phyloP scores from a whole-genome alignment of 2,797 vertebrate species.

The Petrocephalus sullivani region DNA sequence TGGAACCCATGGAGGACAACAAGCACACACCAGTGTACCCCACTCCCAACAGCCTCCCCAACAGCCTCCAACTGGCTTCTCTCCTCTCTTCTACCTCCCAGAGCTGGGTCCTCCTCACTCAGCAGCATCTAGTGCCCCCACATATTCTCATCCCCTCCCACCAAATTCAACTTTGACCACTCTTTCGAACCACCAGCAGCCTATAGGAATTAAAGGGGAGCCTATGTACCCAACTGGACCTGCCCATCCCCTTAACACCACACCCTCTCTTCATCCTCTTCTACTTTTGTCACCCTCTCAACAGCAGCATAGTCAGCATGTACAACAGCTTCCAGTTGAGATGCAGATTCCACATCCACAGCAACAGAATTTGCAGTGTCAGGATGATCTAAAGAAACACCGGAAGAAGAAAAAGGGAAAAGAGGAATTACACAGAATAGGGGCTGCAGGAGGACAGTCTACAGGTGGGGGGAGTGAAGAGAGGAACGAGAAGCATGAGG shows the following conservation, averaged over 20 bases:
- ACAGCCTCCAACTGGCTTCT: conserved; percentile 63
- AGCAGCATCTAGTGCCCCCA: conserved; percentile 54
- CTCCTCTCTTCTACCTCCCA: conserved; percentile 63
- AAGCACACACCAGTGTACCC: conserved; percentile 59
- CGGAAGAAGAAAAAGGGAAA: conserved; percentile 75
- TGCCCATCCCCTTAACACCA: conserved; percentile 61
- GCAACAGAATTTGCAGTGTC: conserved; percentile 55
- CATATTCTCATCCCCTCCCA: conserved; percentile 68
- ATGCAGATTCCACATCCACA: conserved; percentile 49
- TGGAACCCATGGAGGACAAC: conserved; percentile 57
- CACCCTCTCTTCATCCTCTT: conserved; percentile 62
- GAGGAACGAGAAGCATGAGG: conserved; percentile 17
- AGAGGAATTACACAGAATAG: conserved; percentile 58
- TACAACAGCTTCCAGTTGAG: conserved; percentile 7
- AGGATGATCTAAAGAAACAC: conserved; percentile 60
- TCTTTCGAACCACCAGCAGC: conserved; percentile 63
- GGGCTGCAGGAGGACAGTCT: conserved; percentile 56
- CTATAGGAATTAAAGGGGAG: conserved; percentile 70
- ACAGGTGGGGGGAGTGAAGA: conserved; percentile 41
- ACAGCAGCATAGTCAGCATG: conserved; percentile 46
- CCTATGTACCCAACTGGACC: conserved; percentile 64
- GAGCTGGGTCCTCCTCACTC: conserved; percentile 60
- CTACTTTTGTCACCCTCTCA: conserved; percentile 60
- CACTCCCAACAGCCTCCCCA: conserved; percentile 62
- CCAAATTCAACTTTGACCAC: conserved; percentile 69